Evolutionary conservation across 2,797 vertebrate genomes (phyloP), one percentile per base, ranked within the genome.

Genomic region (Natrix natrix): DNA sequence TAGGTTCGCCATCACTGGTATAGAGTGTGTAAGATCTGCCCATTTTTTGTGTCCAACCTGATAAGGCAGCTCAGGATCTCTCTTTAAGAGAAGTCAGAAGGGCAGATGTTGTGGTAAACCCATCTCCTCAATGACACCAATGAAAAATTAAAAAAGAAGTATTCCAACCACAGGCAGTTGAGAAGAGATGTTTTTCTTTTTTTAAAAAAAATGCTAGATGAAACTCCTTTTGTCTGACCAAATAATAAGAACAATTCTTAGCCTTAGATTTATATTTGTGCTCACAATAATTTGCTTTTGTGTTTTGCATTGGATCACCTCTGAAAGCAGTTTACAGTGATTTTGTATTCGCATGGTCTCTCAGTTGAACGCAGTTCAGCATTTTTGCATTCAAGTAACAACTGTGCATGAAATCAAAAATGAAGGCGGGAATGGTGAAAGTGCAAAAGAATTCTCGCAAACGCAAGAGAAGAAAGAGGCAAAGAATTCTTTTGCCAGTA

Each of bases 391-490:
- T 0, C 0, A 86, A 91, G 94, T 92, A 83, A 78, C 92, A 94
- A 92, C 93, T 90, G 59, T 89, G 1, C 22, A 92, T 87, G 95
- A 96, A 94, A 61, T 8, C 88, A 93, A 24, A 78, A 96, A 93
- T 91, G 56, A 95, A 92, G 92, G 95, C 96, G 74, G 94, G 90
- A 94, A 94, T 95, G 94, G 92, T 94, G 90, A 92, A 95, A 94
- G 92, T 94, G 93, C 93, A 93, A 93, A 93, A 86, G 93, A 92
- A 96, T 94, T 96, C 96, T 95, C 96, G 94, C 95, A 96, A 95
- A 96, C 93, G 94, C 95, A 96, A 97, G 94, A 91, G 55, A n/a
- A 22, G 78, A 93, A 48, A 96, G 94, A 96, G 94, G 93, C 96
- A 96, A 54, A 66, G 11, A 32, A 95, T 96, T 91, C 93, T 94